Percentiles rank a stretch among this genome's conserved stretches.
Evolutionary conservation across 2,888 invertebrate genomes (phyloP).

Genomic region (Thera britannica): DNA sequence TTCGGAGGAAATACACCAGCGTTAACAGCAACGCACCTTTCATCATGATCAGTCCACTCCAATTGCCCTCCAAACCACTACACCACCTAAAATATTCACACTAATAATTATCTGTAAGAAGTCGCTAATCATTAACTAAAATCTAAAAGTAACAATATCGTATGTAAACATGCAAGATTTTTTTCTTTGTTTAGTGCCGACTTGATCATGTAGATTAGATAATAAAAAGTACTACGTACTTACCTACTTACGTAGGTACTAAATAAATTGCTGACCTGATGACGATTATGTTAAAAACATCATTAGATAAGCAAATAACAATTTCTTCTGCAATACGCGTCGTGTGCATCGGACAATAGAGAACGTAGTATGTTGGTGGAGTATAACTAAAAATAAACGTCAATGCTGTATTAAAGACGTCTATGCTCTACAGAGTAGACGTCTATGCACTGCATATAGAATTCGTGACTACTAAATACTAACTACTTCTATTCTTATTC

Average conservation of each 20-base stretch:
- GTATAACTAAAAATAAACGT: constrained; percentile 56
- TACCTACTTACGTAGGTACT: constrained; percentile 36
- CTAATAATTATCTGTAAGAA: constrained; percentile 35
- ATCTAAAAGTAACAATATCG: background rate
- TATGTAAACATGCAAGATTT: constrained; percentile 2
- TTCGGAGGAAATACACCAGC: constrained; percentile 58
- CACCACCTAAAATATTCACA: constrained; percentile 61
- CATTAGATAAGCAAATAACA: constrained; percentile 55
- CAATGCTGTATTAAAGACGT: constrained; percentile 40
- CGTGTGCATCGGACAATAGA: constrained; percentile 46
- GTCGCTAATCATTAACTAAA: background rate
- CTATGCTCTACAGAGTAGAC: too few relatives aligned
- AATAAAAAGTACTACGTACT: constrained; percentile 13
- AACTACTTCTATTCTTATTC: too few relatives aligned
- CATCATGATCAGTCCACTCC: constrained; percentile 57
- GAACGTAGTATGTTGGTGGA: constrained; percentile 26
- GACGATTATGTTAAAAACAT: constrained; percentile 54
- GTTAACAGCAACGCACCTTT: constrained; percentile 60
- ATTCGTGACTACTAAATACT: too few relatives aligned
- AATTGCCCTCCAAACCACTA: constrained; percentile 51
- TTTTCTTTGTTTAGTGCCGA: constrained; percentile 29
- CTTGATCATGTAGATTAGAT: constrained; percentile 9
- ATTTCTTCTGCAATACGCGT: constrained; percentile 50
- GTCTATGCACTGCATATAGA: too few relatives aligned
- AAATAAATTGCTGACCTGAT: constrained; percentile 46